Base-by-base conservation (phyloP, 2,888 invertebrate species). In the Papilio demoleus region DNA sequence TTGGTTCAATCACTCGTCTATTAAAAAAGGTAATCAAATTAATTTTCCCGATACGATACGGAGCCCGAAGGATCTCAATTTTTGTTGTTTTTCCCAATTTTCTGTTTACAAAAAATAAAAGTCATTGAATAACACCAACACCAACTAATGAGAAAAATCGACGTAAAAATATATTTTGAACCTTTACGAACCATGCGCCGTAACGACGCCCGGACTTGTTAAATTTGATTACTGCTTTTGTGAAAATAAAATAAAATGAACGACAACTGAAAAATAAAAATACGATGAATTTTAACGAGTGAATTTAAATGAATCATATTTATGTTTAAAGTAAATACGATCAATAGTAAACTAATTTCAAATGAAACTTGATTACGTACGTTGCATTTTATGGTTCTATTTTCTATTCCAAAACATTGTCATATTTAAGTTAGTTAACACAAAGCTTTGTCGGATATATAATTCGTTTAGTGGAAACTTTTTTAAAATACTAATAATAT, bases 201-300 rank as follows among this genome's bases (percentile, higher is more conserved):
- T 31, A 56, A 31, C 53, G 53, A 31, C 31, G 31, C 53, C 53
- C 31, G 53, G 53, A 56, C 31, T 56, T 56, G 53, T 56, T 56
- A 17, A 56, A 56, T 56, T 56, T 56, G 53, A 56, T 56, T 56
- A 56, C 53, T 31, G 53, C 53, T 31, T 56, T 56, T 56, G 31
- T 56, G 31, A 31, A 56, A 56, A 56, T 31, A 31, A 56, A 56
- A 53, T 53, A n/a, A 53, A 56, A 31, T 56, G 6, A 11, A 56
- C 31, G 31, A 53, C 53, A 31, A 27, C 53, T 53, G 53, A 1
- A 31, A 56, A 56, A 56, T 56, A 56, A 53, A n/a, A 53, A 31
- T 31, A 56, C 31, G 31, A 27, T 50, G 24, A 56, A 5, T 56
- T 27, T 56, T 31, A 56, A 31, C 53, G 31, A 56, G 53, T 31